Conservation (phyloP, 2,113 vertebrate genomes). For the Siniperca chuatsi region DNA sequence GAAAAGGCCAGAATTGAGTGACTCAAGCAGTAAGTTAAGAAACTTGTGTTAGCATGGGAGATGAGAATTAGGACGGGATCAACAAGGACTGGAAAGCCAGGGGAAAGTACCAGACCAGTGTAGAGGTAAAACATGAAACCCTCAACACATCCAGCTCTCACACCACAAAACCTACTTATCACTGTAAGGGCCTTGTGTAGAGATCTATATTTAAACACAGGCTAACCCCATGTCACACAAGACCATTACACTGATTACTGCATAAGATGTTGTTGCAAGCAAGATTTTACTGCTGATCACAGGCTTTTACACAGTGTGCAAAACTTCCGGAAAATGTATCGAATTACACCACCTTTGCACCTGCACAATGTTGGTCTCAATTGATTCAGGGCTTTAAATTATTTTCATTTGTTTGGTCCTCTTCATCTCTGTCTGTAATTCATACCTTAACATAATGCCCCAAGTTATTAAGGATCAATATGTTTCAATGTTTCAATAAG, state of each 20-base stretch:
- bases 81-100: not conserved
- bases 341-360: conserved; percentile 32
- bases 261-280: conserved; percentile 46
- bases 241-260: conserved; percentile 60
- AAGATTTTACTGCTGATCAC: conserved; percentile 66
- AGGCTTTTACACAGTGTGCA: conserved; percentile 39
- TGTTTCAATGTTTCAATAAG: no score
- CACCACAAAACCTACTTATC: conserved; percentile 20
- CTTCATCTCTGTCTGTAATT: not conserved
- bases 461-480: not conserved
- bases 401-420: not conserved
- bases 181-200: conserved; percentile 7
- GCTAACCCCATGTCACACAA: conserved; percentile 23
- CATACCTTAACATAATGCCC: not conserved
- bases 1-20: conserved; percentile 33
- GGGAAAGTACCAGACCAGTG: not conserved
- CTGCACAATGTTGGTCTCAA: conserved; percentile 18
- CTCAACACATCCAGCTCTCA: not conserved
- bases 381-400: not conserved
- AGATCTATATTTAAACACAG: conserved; percentile 49
- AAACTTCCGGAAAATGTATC: conserved; percentile 16
- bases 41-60: conserved; percentile 8
- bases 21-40: conserved; percentile 13
- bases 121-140: not conserved
- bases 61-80: conserved; percentile 33